Evolutionary conservation across 2,888 invertebrate species (phyloP).

Genomic region (Drosophila phalerata): DNA sequence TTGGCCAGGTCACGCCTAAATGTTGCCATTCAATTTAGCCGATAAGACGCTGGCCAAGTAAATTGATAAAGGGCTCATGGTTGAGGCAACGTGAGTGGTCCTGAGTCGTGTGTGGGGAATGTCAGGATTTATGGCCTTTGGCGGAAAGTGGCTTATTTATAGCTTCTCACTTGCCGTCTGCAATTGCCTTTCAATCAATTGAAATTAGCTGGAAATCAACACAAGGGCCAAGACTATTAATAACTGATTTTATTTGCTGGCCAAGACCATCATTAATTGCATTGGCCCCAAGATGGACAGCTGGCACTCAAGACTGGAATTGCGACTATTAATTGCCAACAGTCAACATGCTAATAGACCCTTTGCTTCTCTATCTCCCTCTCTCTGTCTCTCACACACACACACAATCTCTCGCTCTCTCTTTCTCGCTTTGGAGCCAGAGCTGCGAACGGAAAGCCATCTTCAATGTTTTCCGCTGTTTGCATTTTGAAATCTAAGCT

Average conservation of each 20-base stretch:
- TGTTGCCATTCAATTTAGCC: conserved; percentile 32
- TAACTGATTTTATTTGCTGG: conserved; percentile 70
- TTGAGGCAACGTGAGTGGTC: conserved; percentile 54
- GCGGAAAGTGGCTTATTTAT: conserved; percentile 48
- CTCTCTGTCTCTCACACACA: too few species aligned
- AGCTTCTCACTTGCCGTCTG: conserved; percentile 54
- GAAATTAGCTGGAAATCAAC: conserved; percentile 65
- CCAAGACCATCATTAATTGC: conserved; percentile 66
- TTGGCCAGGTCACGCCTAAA: conserved; percentile 36
- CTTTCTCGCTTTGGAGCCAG: neutral
- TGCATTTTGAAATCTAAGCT: conserved; percentile 78
- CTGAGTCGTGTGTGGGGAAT: neutral
- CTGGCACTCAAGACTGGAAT: conserved; percentile 42
- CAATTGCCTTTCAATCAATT: conserved; percentile 74
- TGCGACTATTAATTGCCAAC: conserved; percentile 67
- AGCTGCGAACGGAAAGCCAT: conserved; percentile 56
- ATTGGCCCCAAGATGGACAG: conserved; percentile 46
- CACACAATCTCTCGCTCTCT: neutral
- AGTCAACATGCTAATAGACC: conserved; percentile 76
- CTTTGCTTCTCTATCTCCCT: conserved; percentile 19
- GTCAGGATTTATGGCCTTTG: conserved; percentile 43
- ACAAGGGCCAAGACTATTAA: conserved; percentile 60
- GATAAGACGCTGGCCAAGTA: conserved; percentile 53
- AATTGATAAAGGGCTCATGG: conserved; percentile 26
- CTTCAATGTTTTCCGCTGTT: conserved; percentile 76